Conservation (phyloP, 35 echinoderm and acorn worm genomes). For the Amphiura filiformis region DNA sequence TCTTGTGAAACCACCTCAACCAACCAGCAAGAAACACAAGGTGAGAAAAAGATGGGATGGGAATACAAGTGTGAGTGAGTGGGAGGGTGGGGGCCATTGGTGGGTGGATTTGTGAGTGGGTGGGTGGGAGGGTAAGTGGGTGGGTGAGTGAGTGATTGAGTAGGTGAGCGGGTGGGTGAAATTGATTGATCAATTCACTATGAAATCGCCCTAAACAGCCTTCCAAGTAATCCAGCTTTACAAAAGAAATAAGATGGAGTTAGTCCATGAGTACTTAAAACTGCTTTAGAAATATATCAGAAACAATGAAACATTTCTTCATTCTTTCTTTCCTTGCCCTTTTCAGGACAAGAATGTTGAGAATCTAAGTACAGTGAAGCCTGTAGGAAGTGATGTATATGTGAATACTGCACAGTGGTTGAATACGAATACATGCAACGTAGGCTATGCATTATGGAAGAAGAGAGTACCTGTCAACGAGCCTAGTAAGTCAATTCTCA, state of each 20-base stretch:
- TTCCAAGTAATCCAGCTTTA: neutral
- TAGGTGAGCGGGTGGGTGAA: too few relatives aligned
- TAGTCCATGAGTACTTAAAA: too few relatives aligned
- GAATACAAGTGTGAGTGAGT: too few relatives aligned
- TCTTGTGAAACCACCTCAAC: constrained; percentile 81
- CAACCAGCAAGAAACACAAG: constrained; percentile 98
- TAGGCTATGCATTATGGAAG: constrained; percentile 82
- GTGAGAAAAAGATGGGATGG: constrained; percentile 14
- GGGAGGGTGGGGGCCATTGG: neutral
- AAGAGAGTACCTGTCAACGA: constrained; percentile 72
- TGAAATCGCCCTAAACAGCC: too few relatives aligned
- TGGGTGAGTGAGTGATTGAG: too few relatives aligned
- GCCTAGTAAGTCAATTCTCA: constrained; percentile 31
- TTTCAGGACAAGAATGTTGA: constrained; percentile 92
- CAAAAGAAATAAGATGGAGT: neutral
- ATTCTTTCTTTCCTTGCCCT: too few relatives aligned
- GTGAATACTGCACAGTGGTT: constrained; percentile 84
- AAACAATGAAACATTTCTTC: too few relatives aligned
- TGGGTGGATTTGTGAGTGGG: neutral
- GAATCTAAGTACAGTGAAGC: constrained; percentile 86
- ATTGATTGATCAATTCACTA: too few relatives aligned
- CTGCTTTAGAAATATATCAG: too few relatives aligned
- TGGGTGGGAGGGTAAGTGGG: too few relatives aligned
- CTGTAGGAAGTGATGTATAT: constrained; percentile 87
- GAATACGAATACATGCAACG: neutral